Evolutionary conservation across 2,888 invertebrate genomes (phyloP), one percentile per base, ranked within the genome.

Genomic region (Sphaerophoria rueppellii): DNA sequence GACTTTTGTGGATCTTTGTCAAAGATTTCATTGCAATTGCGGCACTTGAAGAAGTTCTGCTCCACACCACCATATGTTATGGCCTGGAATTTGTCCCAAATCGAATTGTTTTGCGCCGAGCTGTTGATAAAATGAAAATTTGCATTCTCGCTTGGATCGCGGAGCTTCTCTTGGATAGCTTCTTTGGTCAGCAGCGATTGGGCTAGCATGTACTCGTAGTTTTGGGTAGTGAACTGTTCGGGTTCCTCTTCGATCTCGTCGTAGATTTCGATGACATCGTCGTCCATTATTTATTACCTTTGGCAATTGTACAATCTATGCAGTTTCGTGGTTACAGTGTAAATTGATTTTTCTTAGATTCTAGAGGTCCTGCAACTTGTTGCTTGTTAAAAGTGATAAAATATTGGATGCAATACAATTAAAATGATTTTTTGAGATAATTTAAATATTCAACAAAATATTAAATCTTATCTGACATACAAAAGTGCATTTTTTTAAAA

Each of bases 241-340:
- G 81, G 81, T 54, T 81, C 81, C 34, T 81, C 81, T 4, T 81
- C 81, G n/a, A 76, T 76, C 46, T 81, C 81, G 54, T 81, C 81
- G 75, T 80, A 80, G 54, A 81, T 81, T 4, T 65, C 81, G 54
- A 81, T 81, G 71, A 81, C 81, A 71, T 81, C 81, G n/a, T 81
- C 81, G 81, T 81, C 81, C 81, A 81, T 81, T 43, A 43, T 24
- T 24, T 24, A 24, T 67, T 54, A 58, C 37, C 65, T 70, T 63
- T 24, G 5, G 24, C 24, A 24, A 24, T 24, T 24, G 14, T 3
- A 58, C 61, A 57, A 80, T 80, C 75, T 63, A 75, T 75, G 58
- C 40, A 14, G 52, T 9, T 67, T 40, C 6, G 12, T 48, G 2
- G 4, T 32, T 16, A 43, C 24, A 12, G 32, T 24, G 7, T 54